Base-by-base conservation (phyloP, 2,888 invertebrate genomes). In the Andrena marginata region DNA sequence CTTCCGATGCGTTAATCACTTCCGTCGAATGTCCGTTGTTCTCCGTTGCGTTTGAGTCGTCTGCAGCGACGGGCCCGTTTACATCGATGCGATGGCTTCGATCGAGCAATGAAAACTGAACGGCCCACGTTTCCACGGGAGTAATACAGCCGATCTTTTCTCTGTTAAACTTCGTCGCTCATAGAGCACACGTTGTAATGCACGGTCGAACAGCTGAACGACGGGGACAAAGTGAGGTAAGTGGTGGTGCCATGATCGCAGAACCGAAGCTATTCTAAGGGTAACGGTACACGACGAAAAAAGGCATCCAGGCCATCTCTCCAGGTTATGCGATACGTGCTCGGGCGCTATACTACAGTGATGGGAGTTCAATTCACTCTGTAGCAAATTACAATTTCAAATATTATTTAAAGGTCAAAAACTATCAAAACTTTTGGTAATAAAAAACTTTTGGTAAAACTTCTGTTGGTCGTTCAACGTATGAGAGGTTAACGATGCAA, bases 231-330 rank as follows among this genome's bases (percentile, higher is more conserved):
- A 63, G 83, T 82, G 77, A 85, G 84, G 78, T 79, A 77, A 83
- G 80, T 80, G 85, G 71, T 54, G 62, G 80, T 68, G n/a, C 75
- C 82, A 82, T 84, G 84, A 81, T 87, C 80, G 72, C 80, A 79
- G 88, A 86, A 82, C 86, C 70, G 79, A 87, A 90, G 88, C 87
- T 91, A 90, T 89, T 88, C 88, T 80, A 88, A 42, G 77, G 72
- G 83, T 92, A 92, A 92, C 92, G 92, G 92, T 90, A 92, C 84
- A 88, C 73, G 65, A 90, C 90, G 89, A 92, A 92, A 92, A 92
- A 92, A 91, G 92, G 89, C 92, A 92, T 91, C 80, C 90, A 92
- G 92, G 92, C 90, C 92, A 89, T 77, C 72, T 76, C 68, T 63
- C 67, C 72, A 69, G 63, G 84, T 76, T 78, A 56, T n/a, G 51